These are phyloP conservation scores for Tenthredo livida DNA, from an alignment of 2,888 invertebrate genomes.

Conservation along the genomic window DNA sequence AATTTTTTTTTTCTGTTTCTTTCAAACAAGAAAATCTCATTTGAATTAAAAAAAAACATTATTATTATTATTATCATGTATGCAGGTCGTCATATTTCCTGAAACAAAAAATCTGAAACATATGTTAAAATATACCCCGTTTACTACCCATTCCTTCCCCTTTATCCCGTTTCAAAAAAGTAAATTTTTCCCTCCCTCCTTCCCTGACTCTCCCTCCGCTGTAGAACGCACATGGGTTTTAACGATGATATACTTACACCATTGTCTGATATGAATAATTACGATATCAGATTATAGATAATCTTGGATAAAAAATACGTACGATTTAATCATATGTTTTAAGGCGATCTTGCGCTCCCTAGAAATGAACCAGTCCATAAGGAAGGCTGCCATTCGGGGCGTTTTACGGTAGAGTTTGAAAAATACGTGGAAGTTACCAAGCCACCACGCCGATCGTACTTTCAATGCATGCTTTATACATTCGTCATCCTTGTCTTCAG, in stretches of 20 bases:
- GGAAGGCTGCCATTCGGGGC: conserved; percentile 96
- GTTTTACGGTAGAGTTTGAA: conserved; percentile 94
- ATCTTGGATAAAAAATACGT: conserved; percentile 82
- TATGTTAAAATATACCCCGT: background rate
- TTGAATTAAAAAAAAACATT: background rate
- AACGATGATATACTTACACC: conserved; percentile 25
- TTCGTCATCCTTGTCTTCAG: conserved; percentile 88
- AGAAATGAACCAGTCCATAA: conserved; percentile 99
- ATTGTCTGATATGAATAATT: background rate
- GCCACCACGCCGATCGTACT: conserved; percentile 95
- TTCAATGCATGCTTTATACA: conserved; percentile 92
- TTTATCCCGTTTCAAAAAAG: background rate
- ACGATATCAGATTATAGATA: conserved; percentile 40
- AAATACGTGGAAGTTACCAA: conserved; percentile 95
- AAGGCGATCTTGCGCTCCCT: conserved; percentile 95
- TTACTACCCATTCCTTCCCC: background rate
- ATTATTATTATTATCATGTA: background rate
- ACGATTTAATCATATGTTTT: conserved; percentile 97
- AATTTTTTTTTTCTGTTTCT: background rate
- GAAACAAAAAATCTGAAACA: conserved; percentile 32
- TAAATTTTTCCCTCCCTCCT: background rate
- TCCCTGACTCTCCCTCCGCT: too few relatives aligned
- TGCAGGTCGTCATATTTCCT: conserved; percentile 7
- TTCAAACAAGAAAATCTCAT: background rate
- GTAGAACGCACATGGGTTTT: too few relatives aligned